Evolutionary conservation across 2,797 vertebrate species (phyloP).

Genomic region (Momotus momota): DNA sequence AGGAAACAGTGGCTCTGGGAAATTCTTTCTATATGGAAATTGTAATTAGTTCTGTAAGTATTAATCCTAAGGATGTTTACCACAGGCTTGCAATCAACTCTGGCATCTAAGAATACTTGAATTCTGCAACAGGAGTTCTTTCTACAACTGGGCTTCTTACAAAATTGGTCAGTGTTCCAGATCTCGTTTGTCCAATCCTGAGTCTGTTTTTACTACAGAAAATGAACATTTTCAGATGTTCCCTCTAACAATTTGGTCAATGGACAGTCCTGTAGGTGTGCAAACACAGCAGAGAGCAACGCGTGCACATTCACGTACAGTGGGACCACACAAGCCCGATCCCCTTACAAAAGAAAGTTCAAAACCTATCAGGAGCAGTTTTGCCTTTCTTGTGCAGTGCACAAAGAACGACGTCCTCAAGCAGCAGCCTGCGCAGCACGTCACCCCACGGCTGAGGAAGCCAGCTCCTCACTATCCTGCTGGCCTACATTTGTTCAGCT

Average conservation of each 20-base stretch:
- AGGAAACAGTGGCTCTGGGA: background rate
- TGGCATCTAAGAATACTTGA: background rate
- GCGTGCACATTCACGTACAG: accelerated
- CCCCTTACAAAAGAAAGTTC: background rate
- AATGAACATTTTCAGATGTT: background rate
- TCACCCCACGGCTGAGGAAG: background rate
- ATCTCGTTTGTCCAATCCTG: background rate
- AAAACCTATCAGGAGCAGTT: background rate
- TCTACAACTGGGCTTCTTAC: background rate
- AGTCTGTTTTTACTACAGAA: background rate
- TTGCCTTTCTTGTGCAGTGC: background rate
- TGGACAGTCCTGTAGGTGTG: background rate
- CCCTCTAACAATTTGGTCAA: background rate
- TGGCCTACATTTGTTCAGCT: too few relatives aligned
- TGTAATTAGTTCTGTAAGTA: background rate
- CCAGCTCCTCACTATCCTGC: background rate
- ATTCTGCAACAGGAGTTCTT: background rate
- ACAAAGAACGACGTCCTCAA: background rate
- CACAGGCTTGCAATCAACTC: background rate
- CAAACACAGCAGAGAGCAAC: background rate
- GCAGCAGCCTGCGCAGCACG: background rate
- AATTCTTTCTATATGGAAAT: background rate
- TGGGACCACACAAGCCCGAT: background rate
- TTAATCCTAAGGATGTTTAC: background rate
- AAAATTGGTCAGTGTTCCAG: background rate